phyloP scores from a whole-genome alignment of 1,140 invertebrate species.

The Ylistrum balloti region DNA sequence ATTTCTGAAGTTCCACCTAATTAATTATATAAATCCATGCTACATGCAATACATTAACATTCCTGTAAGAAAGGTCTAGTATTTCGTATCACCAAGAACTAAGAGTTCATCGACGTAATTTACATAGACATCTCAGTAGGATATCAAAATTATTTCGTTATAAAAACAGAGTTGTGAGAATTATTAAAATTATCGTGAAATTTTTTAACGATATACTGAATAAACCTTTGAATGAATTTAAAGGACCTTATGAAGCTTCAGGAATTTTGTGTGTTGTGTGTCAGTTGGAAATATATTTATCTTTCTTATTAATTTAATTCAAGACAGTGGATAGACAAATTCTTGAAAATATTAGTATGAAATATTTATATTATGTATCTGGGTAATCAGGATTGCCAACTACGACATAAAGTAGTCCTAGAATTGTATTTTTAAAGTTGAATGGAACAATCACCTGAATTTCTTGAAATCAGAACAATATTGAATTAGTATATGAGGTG shows the following conservation, averaged over 20 bases:
- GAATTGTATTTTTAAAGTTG: neutral
- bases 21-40: neutral
- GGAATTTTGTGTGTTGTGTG: neutral
- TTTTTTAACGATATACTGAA: too few species aligned
- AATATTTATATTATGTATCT: neutral
- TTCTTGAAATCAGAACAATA: too few species aligned
- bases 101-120: too few species aligned
- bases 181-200: too few species aligned
- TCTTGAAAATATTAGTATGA: neutral
- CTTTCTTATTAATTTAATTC: neutral
- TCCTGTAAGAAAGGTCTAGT: neutral
- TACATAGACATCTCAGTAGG: too few species aligned
- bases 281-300: neutral
- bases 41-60: neutral
- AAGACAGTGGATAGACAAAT: neutral
- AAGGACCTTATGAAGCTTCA: neutral
- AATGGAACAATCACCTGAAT: too few species aligned
- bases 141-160: neutral
- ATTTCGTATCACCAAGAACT: too few species aligned
- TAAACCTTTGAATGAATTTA: neutral
- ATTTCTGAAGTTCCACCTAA: neutral
- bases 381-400: neutral
- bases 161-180: neutral
- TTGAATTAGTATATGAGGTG: too few species aligned
- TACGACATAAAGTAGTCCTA: neutral